A percentile compares a stretch with the other conserved stretches of the same genome.
phyloP scores from a whole-genome alignment of 2,113 vertebrate genomes.

The Sakesphorus luctuosus region DNA sequence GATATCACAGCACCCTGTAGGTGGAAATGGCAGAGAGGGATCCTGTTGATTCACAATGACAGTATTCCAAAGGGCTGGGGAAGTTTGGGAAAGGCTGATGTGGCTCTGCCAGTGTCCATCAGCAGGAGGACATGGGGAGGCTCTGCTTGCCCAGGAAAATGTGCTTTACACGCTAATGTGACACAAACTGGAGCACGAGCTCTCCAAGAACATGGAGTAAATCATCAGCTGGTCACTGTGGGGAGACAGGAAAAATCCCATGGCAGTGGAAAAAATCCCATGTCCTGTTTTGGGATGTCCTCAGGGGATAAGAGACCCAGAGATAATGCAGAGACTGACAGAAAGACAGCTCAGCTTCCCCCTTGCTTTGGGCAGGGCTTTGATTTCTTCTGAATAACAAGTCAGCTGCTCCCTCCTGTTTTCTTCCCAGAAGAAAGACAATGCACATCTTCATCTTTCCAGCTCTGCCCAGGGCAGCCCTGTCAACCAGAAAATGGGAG shows the following conservation, averaged over 20 bases:
- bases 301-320: not conserved
- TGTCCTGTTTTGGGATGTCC: not conserved
- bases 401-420: not conserved
- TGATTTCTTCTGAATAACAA: not conserved
- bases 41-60: accelerated
- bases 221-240: not conserved
- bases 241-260: not conserved
- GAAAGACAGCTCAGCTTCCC: not conserved
- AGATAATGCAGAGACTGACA: not conserved
- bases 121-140: accelerated
- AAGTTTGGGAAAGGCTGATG: not conserved
- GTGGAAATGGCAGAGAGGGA: not conserved
- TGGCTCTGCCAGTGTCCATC: not conserved
- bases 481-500: not conserved
- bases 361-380: not conserved
- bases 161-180: not conserved
- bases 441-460: not conserved
- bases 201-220: not conserved
- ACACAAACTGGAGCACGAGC: not conserved
- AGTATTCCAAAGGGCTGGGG: not conserved
- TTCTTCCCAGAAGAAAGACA: constrained; percentile 24
- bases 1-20: not conserved
- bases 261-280: not conserved
- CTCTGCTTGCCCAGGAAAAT: not conserved
- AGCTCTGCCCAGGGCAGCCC: not conserved